Conservation (phyloP, 2,797 vertebrate genomes). For the Natrix natrix region DNA sequence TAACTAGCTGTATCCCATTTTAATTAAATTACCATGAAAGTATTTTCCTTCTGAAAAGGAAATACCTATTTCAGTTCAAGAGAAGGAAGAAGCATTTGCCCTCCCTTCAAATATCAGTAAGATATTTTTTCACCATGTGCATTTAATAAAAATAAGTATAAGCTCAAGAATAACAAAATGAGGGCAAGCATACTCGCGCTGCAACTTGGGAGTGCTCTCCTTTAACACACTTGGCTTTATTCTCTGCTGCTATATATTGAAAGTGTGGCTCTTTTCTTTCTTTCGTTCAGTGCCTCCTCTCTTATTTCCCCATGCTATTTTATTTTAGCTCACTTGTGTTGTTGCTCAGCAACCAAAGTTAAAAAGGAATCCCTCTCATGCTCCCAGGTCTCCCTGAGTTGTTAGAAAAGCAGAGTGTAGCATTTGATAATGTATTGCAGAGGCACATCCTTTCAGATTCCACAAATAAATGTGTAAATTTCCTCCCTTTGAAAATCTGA, state of each 20-base stretch:
- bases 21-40: neutral
- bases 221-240: neutral
- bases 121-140: neutral
- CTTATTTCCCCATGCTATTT: neutral
- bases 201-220: neutral
- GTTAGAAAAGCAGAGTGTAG: neutral
- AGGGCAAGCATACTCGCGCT: neutral
- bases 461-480: neutral
- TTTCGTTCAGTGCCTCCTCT: neutral
- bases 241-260: neutral
- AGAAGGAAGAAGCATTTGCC: neutral
- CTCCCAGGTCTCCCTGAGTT: neutral
- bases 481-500: neutral
- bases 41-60: neutral
- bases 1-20: neutral
- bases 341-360: neutral
- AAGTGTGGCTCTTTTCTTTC: neutral
- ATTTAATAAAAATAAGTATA: neutral
- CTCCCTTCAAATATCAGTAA: neutral
- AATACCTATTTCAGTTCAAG: neutral
- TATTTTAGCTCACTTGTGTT: neutral
- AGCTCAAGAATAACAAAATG: neutral
- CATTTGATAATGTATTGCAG: neutral
- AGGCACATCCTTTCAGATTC: neutral
- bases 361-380: neutral